Evolutionary conservation across 2,888 invertebrate genomes (phyloP), one percentile per base, ranked within the genome.

Genomic region (Drosophila nr. perissopoda): DNA sequence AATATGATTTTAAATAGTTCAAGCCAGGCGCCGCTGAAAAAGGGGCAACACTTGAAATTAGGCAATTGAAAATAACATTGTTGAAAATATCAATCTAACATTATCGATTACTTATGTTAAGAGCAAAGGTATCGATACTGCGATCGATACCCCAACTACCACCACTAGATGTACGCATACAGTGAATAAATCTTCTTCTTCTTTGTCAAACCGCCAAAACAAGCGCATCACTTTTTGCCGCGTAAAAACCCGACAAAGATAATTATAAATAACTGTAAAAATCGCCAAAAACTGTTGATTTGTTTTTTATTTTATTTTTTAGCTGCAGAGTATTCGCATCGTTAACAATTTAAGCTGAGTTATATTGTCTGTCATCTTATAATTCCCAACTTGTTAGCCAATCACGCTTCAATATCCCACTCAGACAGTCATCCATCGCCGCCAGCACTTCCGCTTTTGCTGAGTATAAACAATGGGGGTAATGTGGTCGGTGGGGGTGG

Each of bases 381-480:
- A 80, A 80, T 76, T 70, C 70, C 70, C 66, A 76, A 76, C 76
- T 80, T 63, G 80, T 80, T 80, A 61, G 64, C 76, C 71, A 66
- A 78, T 80, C 80, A 80, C 52, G 52, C 73, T 31, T 49, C 63
- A 59, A 68, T 78, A 58, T 49, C 36, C 64, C 79, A 74, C 75
- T 69, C 69, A 18, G 38, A 29, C 49, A 45, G 40, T 38, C 69
- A 74, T 68, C 58, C 48, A 59, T 63, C 52, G 72, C 60, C 56
- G 38, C 48, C 66, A 51, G 77, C 68, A 66, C 64, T 70, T 88
- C 69, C 76, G 79, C 48, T 38, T 34, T 57, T 21, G 45, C 45
- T 25, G 45, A 16, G 45, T 25, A 45, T 45, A 25, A 25, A 45
- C 25, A 45, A 45, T 16, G 13, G 45, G 16, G 45, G 21, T 45